phyloP scores from a whole-genome alignment of 2,113 vertebrate species.

The Sylvilagus bachmani region DNA sequence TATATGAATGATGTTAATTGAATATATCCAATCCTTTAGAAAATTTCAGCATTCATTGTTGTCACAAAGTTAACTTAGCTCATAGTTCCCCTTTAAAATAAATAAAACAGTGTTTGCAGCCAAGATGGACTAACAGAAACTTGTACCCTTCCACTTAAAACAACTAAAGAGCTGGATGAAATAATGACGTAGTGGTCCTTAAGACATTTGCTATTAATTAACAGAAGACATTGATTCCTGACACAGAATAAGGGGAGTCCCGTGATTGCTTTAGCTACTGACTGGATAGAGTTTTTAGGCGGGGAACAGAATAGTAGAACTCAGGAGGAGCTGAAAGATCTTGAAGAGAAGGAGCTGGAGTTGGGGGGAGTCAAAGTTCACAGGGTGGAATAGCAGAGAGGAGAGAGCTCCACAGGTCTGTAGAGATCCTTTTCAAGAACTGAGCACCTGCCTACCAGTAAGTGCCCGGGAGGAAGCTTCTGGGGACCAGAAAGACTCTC shows the following conservation, averaged over 20 bases:
- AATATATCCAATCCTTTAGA: background rate
- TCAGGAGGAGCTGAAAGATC: background rate
- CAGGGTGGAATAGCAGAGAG: background rate
- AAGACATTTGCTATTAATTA: background rate
- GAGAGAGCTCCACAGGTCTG: background rate
- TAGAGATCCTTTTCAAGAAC: background rate
- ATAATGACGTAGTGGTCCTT: background rate
- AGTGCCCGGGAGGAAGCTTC: background rate
- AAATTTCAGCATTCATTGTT: conserved; percentile 11
- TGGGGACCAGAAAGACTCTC: background rate
- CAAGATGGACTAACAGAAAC: background rate
- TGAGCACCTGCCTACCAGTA: background rate
- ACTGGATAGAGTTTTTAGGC: conserved; percentile 7
- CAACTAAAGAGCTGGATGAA: background rate
- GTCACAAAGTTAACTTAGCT: conserved; percentile 2
- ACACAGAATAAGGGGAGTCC: background rate
- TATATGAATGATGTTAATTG: conserved; percentile 11
- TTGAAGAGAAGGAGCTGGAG: background rate
- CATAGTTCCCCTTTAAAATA: background rate
- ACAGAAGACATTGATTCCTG: background rate
- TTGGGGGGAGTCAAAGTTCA: background rate
- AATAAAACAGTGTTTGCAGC: background rate
- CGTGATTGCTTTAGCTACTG: background rate
- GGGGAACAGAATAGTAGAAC: background rate
- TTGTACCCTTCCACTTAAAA: background rate